These are phyloP conservation scores for Tolmerus cingulatus DNA, from an alignment of 2,888 invertebrate genomes.

Conservation along the genomic window DNA sequence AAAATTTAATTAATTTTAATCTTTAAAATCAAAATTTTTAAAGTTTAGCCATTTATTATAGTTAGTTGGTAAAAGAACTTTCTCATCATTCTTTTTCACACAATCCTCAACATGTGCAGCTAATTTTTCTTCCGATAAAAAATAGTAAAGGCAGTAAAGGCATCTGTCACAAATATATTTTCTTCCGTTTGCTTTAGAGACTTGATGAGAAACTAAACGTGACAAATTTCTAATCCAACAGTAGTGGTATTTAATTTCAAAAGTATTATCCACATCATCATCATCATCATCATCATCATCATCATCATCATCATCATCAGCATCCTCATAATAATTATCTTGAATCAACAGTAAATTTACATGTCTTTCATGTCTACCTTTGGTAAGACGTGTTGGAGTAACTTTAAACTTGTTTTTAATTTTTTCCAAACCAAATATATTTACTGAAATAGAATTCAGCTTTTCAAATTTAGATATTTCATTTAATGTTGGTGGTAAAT, in stretches of 20 bases:
- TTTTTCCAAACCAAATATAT: background rate
- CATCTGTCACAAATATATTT: slow-evolving; percentile 29
- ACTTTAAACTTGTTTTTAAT: background rate
- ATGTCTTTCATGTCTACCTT: background rate
- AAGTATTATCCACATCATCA: background rate
- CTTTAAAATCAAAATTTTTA: no score
- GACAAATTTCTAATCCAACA: slow-evolving; percentile 28
- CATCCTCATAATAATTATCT: background rate
- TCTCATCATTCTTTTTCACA: no score
- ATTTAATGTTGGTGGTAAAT: no score
- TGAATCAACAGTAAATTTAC: slow-evolving; percentile 23
- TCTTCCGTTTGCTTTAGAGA: background rate
- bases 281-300: background rate
- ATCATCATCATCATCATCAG: background rate
- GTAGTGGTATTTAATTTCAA: background rate
- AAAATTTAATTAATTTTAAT: no score
- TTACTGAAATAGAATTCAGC: no score
- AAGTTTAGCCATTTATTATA: no score
- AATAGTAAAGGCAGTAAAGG: slow-evolving; percentile 34
- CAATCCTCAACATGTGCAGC: no score
- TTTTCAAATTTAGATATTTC: no score
- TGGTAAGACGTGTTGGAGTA: background rate
- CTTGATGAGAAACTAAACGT: no score
- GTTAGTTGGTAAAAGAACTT: no score
- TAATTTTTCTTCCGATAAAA: background rate